Conservation (phyloP, 1,140 invertebrate species). For the Conopomorpha cramerella region DNA sequence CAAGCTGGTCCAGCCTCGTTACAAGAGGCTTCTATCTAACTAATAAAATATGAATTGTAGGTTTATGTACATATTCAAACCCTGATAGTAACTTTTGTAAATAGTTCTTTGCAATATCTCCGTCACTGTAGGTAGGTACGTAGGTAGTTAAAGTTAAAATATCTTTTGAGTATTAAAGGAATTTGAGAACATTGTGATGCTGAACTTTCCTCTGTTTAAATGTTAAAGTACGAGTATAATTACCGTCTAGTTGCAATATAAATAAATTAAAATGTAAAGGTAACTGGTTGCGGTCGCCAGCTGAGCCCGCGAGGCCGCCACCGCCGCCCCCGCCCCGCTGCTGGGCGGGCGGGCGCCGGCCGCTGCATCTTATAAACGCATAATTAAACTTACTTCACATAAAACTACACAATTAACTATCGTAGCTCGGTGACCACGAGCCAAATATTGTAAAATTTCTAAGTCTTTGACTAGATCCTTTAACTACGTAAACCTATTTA, state of each 20-base stretch:
- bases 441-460: conserved; percentile 47
- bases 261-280: conserved; percentile 57
- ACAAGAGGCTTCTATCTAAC: conserved; percentile 1
- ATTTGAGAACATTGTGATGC: conserved; percentile 27
- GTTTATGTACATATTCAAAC: no score
- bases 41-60: conserved; percentile 1
- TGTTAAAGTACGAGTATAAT: conserved; percentile 45
- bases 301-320: neutral
- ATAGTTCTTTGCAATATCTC: no score
- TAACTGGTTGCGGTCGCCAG: conserved; percentile 33
- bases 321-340: neutral
- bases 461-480: conserved; percentile 60
- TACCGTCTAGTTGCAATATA: conserved; percentile 38
- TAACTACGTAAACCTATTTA: conserved; percentile 39
- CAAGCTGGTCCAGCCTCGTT: no score
- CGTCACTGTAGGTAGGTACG: no score
- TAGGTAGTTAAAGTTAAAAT: no score
- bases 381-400: no score
- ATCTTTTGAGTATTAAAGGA: no score
- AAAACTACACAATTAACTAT: conserved; percentile 20
- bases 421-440: conserved; percentile 43
- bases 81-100: no score
- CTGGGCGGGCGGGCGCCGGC: conserved; percentile 1
- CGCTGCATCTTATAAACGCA: conserved; percentile 9
- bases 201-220: conserved; percentile 50